Evolutionary conservation across 2,888 invertebrate species (phyloP), one percentile per base, ranked within the genome.

Genomic region (Diplazon laetatorius): DNA sequence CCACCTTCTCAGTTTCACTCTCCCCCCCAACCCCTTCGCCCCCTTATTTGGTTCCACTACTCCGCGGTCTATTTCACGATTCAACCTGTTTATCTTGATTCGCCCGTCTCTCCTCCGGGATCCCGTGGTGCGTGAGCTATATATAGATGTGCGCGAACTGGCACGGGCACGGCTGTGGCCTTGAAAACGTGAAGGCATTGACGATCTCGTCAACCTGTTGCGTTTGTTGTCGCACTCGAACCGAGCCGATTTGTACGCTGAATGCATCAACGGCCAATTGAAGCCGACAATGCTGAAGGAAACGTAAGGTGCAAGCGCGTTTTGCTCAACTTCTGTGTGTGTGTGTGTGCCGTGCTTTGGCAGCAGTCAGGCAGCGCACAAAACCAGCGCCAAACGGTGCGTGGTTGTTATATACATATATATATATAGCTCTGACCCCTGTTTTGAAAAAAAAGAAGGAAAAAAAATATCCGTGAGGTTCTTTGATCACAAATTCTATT

Each of bases 401-500:
- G 30, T 18, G 25, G 68, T n/a, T n/a, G n/a, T n/a, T n/a, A n/a
- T n/a, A n/a, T n/a, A n/a, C n/a, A n/a, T n/a, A n/a, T 22, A 39
- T 50, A 30, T 77, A 76, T 68, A 71, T 68, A 71, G 65, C 72
- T 71, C 78, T 80, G 83, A 86, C 86, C 85, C 87, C 82, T 84
- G 84, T 85, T 88, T 84, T 84, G 78, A 85, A 85, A 86, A 87
- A 42, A 86, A 81, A 39, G 48, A 50, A 71, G 60, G 87, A 14
- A 86, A 81, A 39, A 60, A 50, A 71, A 71, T 59, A 46, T 37
- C 84, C 82, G 80, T 72, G 81, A 81, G 82, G 82, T 88, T 89
- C 85, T 89, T 90, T 90, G 88, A 90, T 90, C 89, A 88, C 89
- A 85, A 88, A 88, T 88, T 89, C 89, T 86, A 90, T 90, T 87